Percentiles rank a stretch among this genome's conserved stretches.
These are phyloP conservation scores for Nezara viridula DNA, from an alignment of 2,888 invertebrate genomes.

Conservation along the genomic window DNA sequence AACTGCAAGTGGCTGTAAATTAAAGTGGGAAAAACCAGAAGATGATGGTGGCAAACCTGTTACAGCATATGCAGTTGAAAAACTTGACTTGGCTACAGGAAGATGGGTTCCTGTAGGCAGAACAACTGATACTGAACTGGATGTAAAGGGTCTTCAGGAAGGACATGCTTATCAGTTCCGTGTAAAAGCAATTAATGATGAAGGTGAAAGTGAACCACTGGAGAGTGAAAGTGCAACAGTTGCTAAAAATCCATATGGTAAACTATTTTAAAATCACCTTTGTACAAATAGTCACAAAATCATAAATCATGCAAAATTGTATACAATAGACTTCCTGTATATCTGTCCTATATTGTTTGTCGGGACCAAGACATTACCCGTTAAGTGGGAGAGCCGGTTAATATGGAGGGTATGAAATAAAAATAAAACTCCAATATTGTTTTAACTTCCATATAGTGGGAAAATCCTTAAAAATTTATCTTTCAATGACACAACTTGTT, in stretches of 20 bases:
- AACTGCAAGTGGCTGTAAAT: slow-evolving; percentile 89
- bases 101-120: slow-evolving; percentile 95
- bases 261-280: not conserved
- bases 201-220: slow-evolving; percentile 94
- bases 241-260: slow-evolving; percentile 97
- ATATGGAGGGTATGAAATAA: no score
- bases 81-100: slow-evolving; percentile 91
- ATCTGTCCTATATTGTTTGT: no score
- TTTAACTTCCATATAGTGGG: no score
- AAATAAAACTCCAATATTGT: no score
- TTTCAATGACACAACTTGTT: no score
- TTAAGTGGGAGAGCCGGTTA: no score
- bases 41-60: slow-evolving; percentile 96
- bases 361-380: no score
- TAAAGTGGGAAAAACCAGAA: slow-evolving; percentile 94
- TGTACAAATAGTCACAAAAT: not conserved
- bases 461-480: no score
- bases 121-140: slow-evolving; percentile 88
- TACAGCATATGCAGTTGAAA: slow-evolving; percentile 94
- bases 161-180: slow-evolving; percentile 95
- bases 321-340: no score
- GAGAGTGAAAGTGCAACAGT: slow-evolving; percentile 89
- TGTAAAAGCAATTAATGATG: slow-evolving; percentile 93
- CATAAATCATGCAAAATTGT: no score
- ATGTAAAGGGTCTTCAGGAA: slow-evolving; percentile 89